Percentiles rank a stretch among this genome's conserved stretches.
These are phyloP conservation scores for Clarias platycephalus DNA, from an alignment of 2,797 vertebrate genomes.

Conservation along the genomic window DNA sequence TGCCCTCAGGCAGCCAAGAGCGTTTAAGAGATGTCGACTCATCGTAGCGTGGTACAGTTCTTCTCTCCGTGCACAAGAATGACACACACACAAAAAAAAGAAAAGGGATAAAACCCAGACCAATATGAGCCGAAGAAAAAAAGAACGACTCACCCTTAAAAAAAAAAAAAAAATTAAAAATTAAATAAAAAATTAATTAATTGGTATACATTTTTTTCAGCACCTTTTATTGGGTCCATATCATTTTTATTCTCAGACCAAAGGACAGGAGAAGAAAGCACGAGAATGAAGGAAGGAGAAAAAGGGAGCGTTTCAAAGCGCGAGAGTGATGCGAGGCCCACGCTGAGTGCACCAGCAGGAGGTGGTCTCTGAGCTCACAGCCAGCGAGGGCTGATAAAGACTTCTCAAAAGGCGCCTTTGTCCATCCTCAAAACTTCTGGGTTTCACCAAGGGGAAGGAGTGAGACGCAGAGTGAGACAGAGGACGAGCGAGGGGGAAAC, in stretches of 20 bases:
- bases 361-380: conserved; percentile 60
- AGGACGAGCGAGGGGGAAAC: conserved; percentile 27
- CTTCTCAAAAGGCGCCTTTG: conserved; percentile 59
- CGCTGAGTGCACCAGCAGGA: conserved; percentile 59
- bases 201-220: conserved; percentile 11
- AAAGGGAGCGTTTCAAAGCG: conserved; percentile 55
- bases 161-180: background rate
- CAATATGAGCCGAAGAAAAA: background rate
- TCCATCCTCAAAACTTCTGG: conserved; percentile 53
- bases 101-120: too few species aligned
- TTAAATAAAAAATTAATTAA: conserved; percentile 19
- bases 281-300: conserved; percentile 27
- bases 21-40: conserved; percentile 7
- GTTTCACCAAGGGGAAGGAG: conserved; percentile 35
- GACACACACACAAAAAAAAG: background rate
- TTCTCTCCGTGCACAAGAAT: background rate
- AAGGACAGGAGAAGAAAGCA: conserved; percentile 31
- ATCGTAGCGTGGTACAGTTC: conserved; percentile 7
- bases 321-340: conserved; percentile 51
- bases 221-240: conserved; percentile 33
- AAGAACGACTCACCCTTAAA: background rate
- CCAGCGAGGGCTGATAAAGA: conserved; percentile 63
- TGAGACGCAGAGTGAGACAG: conserved; percentile 27
- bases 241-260: conserved; percentile 33
- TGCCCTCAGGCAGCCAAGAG: conserved; percentile 32